Base-by-base conservation (phyloP, 2,888 invertebrate species). In the Trichopria drosophilae region DNA sequence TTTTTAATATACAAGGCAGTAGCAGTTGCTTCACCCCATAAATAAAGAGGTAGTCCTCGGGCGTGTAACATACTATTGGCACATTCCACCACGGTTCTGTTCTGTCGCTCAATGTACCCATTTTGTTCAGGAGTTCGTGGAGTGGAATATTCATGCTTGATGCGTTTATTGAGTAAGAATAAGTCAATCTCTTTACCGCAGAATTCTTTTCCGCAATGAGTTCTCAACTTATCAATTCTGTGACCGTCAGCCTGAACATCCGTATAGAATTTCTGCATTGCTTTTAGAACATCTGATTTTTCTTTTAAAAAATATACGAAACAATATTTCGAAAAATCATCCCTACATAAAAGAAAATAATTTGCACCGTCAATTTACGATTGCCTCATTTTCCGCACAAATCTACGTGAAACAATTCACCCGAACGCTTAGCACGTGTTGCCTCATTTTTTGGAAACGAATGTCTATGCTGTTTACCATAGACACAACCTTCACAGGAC, bases 1-100 rank as follows among this genome's bases (percentile, higher is more conserved):
- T 74, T 74, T 3, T 73, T 51, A 20, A 71, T 46, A 48, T 67
- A 72, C 2, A 64, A 62, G 10, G 69, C 69, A 43, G 64, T 68
- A 5, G 65, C 61, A 0, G 72, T 63, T 3, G 73, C 74, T 57
- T 76, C 74, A 3, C 71, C 72, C 74, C 72, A 75, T 6, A 71
- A 56, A n/a, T 60, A 56, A 19, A 58, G 41, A 22, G 49, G 34
- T 7, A 69, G 28, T 1, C 60, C 62, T 29, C 50, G 55, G 0
- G 42, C 52, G 13, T 56, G 48, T 1, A 63, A 19, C 42, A 61
- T 49, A 9, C 53, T 55, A 4, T 55, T 36, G 7, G 59, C 58
- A 16, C 56, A 51, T 34, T 63, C 62, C 50, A 68, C 61, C 2
- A 71, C 59, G 0, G 69, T 69, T 0, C 71, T 32, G 1, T 59